Evolutionary conservation across 2,888 invertebrate genomes (phyloP).

Genomic region (Empis stercorea): DNA sequence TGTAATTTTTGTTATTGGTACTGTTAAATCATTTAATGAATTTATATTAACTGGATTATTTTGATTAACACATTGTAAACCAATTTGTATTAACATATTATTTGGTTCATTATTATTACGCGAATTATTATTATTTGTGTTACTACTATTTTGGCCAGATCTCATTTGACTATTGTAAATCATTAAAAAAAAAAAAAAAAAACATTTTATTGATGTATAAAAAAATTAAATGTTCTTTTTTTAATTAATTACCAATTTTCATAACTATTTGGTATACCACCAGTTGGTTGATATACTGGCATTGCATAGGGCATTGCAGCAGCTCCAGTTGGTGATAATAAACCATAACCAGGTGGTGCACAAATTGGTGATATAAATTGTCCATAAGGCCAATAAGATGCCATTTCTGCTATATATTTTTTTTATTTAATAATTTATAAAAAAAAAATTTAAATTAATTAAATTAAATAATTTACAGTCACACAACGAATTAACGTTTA

Average conservation of each 20-base stretch:
- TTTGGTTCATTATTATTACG: conserved; percentile 16
- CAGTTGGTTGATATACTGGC: conserved; percentile 27
- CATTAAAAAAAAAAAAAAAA: no score
- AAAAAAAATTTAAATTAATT: not conserved
- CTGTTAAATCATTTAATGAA: conserved; percentile 18
- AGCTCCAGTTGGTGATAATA: conserved; percentile 18
- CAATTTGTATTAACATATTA: conserved; percentile 22
- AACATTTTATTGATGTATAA: no score
- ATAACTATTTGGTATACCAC: no score
- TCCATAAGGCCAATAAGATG: conserved; percentile 23
- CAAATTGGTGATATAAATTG: conserved; percentile 21
- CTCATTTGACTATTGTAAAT: not conserved
- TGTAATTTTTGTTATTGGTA: conserved; percentile 10
- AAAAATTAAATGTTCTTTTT: no score
- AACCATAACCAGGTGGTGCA: conserved; percentile 18
- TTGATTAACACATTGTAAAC: conserved; percentile 21
- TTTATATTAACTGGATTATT: conserved; percentile 21
- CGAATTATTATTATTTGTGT: no score
- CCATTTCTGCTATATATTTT: conserved; percentile 19
- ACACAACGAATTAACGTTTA: no score
- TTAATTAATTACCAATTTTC: not conserved
- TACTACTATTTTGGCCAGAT: no score
- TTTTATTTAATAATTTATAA: not conserved
- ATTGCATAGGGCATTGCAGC: conserved; percentile 17
- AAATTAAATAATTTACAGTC: not conserved